Conservation (phyloP, 1,140 invertebrate genomes). For the Drosophila hydei region DNA sequence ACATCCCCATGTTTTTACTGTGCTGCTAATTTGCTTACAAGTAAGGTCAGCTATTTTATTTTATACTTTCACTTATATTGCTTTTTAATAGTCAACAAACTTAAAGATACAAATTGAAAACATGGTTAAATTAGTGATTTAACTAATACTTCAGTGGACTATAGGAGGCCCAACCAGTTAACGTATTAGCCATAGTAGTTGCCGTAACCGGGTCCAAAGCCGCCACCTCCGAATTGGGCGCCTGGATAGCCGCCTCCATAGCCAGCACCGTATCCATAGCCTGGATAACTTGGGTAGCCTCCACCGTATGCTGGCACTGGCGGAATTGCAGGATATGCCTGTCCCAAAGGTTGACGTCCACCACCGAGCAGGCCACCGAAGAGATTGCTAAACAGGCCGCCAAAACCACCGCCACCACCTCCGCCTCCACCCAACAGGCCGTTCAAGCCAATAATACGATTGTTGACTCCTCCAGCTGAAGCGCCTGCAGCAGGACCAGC, state of each 20-base stretch:
- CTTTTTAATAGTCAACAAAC: slow-evolving; percentile 41
- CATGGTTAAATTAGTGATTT: slow-evolving; percentile 16
- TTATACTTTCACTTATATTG: neutral
- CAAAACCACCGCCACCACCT: slow-evolving; percentile 41
- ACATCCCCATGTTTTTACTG: slow-evolving; percentile 51
- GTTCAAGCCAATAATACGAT: slow-evolving; percentile 58
- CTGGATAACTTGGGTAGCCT: slow-evolving; percentile 26
- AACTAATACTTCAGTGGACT: slow-evolving; percentile 35
- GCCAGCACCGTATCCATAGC: slow-evolving; percentile 32
- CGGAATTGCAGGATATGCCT: slow-evolving; percentile 30
- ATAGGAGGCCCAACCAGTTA: neutral
- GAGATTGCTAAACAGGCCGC: slow-evolving; percentile 43
- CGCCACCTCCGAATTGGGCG: slow-evolving; percentile 40
- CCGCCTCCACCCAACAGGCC: slow-evolving; percentile 53
- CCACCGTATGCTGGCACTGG: slow-evolving; percentile 35
- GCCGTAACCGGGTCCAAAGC: slow-evolving; percentile 44
- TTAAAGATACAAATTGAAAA: slow-evolving; percentile 20
- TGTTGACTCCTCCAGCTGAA: slow-evolving; percentile 42
- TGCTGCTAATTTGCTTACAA: slow-evolving; percentile 2
- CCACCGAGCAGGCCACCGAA: slow-evolving; percentile 54
- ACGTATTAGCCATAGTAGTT: slow-evolving; percentile 26
- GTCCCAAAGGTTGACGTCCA: slow-evolving; percentile 41
- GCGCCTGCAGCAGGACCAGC: neutral
- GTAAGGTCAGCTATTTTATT: neutral
- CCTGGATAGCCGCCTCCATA: slow-evolving; percentile 43